Base-by-base conservation (phyloP, 2,888 invertebrate species). In the Brachypterus glaber region DNA sequence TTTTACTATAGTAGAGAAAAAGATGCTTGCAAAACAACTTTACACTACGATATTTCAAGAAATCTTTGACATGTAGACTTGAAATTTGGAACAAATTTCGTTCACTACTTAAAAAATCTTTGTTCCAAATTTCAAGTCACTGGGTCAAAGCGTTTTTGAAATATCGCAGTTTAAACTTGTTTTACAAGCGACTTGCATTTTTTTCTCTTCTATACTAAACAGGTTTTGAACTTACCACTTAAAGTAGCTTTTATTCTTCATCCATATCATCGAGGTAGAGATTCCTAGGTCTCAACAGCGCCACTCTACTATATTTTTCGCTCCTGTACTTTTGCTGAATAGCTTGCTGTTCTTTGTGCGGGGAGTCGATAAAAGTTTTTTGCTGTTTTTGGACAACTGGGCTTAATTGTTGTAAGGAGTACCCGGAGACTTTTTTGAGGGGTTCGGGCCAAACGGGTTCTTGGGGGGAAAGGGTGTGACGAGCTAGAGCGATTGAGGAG, bases 241-340 rank as follows among this genome's bases (percentile, higher is more conserved):
- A n/a, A n/a, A n/a, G n/a, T n/a, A n/a, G n/a, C n/a, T n/a, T n/a
- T 12, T 39, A 37, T 21, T 44, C 41, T 13, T 38, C 39, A 8
- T 45, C 41, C 8, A 44, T 40, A 25, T 47, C 44, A 7, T 48
- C 44, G 21, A 52, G 35, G 4, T 41, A 8, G 27, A 55, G 34
- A 9, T 35, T 40, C 41, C 49, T 54, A 1, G 60, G 59, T 33
- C 50, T 53, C 17, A 56, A 16, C 2, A 54, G 39, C 4, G 60
- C 57, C 27, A 62, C 61, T 27, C 44, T 47, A 15, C 50, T 45
- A 37, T 57, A 63, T 37, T 56, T 57, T 0, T 45, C 44, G 16
- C 52, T 54, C 35, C 66, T 68, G 61, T 75, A 77, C 54, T 77
- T 77, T 33, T 70, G 70, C 30, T 66, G 62, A 4, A 76, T 67